Evolutionary conservation across 2,113 vertebrate species (phyloP), one percentile per base, ranked within the genome.

Genomic region (Ornithorhynchus anatinus): DNA sequence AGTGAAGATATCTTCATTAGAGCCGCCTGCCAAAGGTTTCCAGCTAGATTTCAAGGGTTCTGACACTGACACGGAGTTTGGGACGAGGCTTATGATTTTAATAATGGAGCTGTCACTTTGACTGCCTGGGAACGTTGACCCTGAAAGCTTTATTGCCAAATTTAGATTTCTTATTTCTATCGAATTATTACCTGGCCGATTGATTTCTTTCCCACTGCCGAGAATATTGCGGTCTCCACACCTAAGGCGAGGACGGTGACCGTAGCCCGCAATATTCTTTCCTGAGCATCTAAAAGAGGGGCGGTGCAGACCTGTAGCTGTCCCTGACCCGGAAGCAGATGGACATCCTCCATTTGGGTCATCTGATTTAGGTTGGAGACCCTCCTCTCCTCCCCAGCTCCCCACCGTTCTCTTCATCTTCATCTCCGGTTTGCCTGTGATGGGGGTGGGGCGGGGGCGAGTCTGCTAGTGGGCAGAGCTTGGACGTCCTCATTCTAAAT

Each of bases 31-130:
- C 53, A 71, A 50, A 23, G 47, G 22, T 59, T 82, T 85, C 56
- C 61, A 33, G 9, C 31, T 52, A 25, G 48, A 68, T 85, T 83
- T 69, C 65, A 22, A 10, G 8, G 59, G 53, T 13, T 62, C 39
- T 19, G 50, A 56, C 36, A 45, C 35, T 57, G 69, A 74, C 57
- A 50, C 42, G 48, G 47, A 51, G 44, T 72, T 75, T 63, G 38
- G 39, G 75, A 86, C 61, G 66, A 51, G 31, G 75, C 54, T 89
- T 61, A 56, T 19, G 15, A 39, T 83, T 89, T 89, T 87, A 79
- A 83, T 84, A 75, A 86, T 52, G 54, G 51, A 80, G 48, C 72
- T 88, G 80, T 88, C 87, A 64, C 12, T 74, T 78, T 75, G 74
- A 88, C 82, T n/a, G 70, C 27, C 63, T 84, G 59, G 39, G 65